Evolutionary conservation across 2,888 invertebrate species (phyloP).

Genomic region (Lasioglossum morio): DNA sequence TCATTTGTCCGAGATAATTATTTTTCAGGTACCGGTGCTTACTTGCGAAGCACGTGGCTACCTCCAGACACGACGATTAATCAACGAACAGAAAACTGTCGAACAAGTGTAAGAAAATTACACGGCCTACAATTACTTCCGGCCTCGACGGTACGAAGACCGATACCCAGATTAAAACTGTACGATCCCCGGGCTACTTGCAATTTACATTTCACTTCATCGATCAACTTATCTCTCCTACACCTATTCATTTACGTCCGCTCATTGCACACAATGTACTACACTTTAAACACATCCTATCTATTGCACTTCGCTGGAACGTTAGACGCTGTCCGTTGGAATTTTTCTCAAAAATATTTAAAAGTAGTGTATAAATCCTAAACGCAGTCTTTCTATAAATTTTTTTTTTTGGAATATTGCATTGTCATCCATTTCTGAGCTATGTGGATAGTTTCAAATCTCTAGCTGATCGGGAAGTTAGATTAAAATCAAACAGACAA

Average conservation of each 20-base stretch:
- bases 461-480: no score
- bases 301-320: background rate
- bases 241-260: background rate
- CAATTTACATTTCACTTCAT: constrained; percentile 4
- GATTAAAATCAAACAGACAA: no score
- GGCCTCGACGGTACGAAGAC: background rate
- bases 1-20: constrained; percentile 63
- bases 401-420: no score
- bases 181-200: background rate
- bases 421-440: no score
- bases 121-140: background rate
- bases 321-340: background rate
- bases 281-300: background rate
- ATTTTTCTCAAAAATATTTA: background rate
- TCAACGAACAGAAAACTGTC: constrained; percentile 15
- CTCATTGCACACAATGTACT: background rate
- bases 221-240: background rate
- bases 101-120: background rate
- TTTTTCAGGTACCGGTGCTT: constrained; percentile 51
- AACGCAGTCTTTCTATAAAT: no score
- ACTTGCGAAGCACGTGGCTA: constrained; percentile 41
- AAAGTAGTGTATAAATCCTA: no score
- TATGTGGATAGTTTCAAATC: no score
- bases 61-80: constrained; percentile 53
- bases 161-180: background rate